Conservation (phyloP, 2,888 invertebrate genomes). For the Amphipyra berbera region DNA sequence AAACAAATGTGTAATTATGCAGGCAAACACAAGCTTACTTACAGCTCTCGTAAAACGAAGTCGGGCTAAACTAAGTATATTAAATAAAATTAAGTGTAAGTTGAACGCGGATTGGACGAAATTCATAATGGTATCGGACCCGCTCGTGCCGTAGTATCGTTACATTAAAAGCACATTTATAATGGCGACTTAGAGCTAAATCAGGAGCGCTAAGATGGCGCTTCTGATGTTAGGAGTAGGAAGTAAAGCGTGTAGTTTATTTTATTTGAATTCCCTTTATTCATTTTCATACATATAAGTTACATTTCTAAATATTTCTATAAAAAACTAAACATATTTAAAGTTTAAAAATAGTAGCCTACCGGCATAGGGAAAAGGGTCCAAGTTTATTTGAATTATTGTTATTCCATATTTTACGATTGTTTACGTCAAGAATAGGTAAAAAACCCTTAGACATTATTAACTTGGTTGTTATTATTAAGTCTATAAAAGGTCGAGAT, state of each 20-base stretch:
- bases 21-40: not conserved
- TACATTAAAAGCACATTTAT: conserved; percentile 88
- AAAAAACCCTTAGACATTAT: too few species aligned
- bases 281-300: too few species aligned
- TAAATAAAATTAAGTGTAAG: conserved; percentile 63
- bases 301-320: too few species aligned
- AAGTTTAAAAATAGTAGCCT: too few species aligned
- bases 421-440: too few species aligned
- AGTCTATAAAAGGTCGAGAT: too few species aligned
- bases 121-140: conserved; percentile 77
- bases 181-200: conserved; percentile 81
- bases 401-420: too few species aligned
- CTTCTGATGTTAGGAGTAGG: conserved; percentile 42
- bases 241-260: conserved; percentile 16
- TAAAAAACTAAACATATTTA: too few species aligned
- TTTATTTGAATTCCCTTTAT: too few species aligned
- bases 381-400: too few species aligned
- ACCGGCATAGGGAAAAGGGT: too few species aligned
- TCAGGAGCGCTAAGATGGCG: conserved; percentile 78
- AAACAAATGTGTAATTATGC: not conserved
- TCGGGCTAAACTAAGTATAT: conserved; percentile 32
- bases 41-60: conserved; percentile 23
- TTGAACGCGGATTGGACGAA: conserved; percentile 69
- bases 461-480: too few species aligned
- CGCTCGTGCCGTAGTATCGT: conserved; percentile 83